Conservation (phyloP, 2,113 vertebrate species). For the Sebastes schlegelii region DNA sequence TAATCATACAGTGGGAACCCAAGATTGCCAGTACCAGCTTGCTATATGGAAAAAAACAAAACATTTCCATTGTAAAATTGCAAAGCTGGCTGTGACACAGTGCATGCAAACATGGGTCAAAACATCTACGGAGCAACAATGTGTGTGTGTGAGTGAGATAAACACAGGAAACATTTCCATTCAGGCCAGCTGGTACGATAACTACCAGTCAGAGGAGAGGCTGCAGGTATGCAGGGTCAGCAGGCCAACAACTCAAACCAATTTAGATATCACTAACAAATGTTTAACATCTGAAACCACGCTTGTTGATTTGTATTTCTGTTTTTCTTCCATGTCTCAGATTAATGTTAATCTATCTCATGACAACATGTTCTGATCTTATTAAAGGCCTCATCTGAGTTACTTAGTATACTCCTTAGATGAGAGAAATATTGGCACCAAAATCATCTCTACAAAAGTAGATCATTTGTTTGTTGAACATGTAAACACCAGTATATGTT, state of each 20-base stretch:
- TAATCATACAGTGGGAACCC: conserved; percentile 66
- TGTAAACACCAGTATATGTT: neutral
- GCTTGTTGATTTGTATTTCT: conserved; percentile 1
- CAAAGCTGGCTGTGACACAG: conserved; percentile 12
- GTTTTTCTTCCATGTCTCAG: neutral
- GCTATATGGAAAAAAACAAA: conserved; percentile 58
- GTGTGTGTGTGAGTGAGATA: conserved; percentile 20
- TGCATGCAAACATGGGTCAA: conserved; percentile 41
- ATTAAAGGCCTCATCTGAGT: neutral
- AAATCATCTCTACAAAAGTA: neutral
- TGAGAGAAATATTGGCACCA: neutral
- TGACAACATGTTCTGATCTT: neutral
- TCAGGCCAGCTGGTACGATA: conserved; percentile 40
- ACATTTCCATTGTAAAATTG: conserved; percentile 64
- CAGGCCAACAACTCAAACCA: conserved; percentile 27
- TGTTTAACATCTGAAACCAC: conserved; percentile 21
- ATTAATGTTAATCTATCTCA: conserved; percentile 1
- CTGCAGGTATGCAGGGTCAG: conserved; percentile 52
- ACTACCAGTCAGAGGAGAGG: conserved; percentile 22
- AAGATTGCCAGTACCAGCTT: conserved; percentile 42
- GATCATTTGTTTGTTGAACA: conserved; percentile 1
- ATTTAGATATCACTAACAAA: conserved; percentile 28
- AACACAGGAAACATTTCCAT: conserved; percentile 49
- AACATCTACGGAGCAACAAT: conserved; percentile 25
- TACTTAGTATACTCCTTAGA: neutral